Evolutionary conservation across 1,140 invertebrate species (phyloP).

Genomic region (Teleogryllus occipitalis): DNA sequence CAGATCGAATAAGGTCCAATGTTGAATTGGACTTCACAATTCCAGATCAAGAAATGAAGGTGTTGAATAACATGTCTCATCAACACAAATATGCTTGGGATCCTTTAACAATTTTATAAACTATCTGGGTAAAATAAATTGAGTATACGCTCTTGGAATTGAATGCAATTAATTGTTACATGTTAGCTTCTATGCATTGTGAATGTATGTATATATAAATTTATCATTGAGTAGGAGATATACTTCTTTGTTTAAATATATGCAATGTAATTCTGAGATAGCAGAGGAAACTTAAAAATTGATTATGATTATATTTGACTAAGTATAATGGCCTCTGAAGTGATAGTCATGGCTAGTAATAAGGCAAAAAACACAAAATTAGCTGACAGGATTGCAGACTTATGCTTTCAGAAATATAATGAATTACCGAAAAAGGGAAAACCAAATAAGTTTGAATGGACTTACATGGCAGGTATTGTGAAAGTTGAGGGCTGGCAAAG

Average conservation of each 20-base stretch:
- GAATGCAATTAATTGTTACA: not conserved
- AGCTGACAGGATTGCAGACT: conserved; percentile 43
- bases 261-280: not conserved
- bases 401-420: conserved; percentile 52
- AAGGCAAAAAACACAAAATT: conserved; percentile 28
- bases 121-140: not conserved
- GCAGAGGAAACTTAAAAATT: too few relatives aligned
- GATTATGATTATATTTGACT: not conserved
- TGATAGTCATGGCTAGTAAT: not conserved
- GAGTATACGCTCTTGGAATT: not conserved
- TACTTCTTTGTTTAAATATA: conserved; percentile 11
- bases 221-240: conserved; percentile 8
- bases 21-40: conserved; percentile 55
- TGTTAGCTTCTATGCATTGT: not conserved
- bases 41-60: conserved; percentile 44
- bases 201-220: conserved; percentile 26
- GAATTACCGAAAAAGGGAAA: conserved; percentile 71
- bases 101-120: conserved; percentile 39
- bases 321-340: not conserved
- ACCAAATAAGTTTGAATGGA: conserved; percentile 70
- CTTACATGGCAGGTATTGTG: conserved; percentile 66
- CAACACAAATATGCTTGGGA: conserved; percentile 62
- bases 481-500: conserved; percentile 32
- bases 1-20: conserved; percentile 54
- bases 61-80: conserved; percentile 37